Base-by-base conservation (phyloP, 2,797 vertebrate genomes). In the Danio albolineatus region DNA sequence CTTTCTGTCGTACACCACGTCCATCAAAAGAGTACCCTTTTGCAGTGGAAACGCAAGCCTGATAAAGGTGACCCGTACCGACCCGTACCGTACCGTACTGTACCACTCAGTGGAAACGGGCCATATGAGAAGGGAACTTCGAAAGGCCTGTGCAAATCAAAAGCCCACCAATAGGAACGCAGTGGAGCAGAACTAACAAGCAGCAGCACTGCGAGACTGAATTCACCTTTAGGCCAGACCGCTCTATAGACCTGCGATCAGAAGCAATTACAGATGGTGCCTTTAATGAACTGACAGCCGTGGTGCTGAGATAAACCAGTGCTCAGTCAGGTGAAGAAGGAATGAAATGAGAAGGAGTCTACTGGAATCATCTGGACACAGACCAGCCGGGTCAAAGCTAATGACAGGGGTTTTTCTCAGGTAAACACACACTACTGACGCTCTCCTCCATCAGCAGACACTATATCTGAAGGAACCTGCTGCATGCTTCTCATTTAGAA, bases 401-500 rank as follows among this genome's bases (percentile, higher is more conserved):
- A 57, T 10, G 17, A 59, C 17, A 72, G 59, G 54, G 60, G 36
- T 65, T 73, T 54, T 13, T 67, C 70, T 76, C 17, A 10, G 53
- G 73, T 43, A 70, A 78, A 56, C 28, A 38, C 39, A 54, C 59
- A 65, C 48, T 67, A 41, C 61, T 13, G 53, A 72, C 17, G 59
- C 36, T 70, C 38, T 72, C 59, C 54, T 79, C 69, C 36, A 16
- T 64, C 19, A 38, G 41, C 36, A 64, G 43, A 73, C 61, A 39
- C 41, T 3, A 28, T 49, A 19, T 17, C 17, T 41, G 59, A 19
- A 7, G 44, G 28, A 73, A 43, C 57, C 51, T 73, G 39, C 44
- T 69, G 51, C 54, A 73, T 4, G 17, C 16, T 43, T 67, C 72
- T 49, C 72, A 13, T 73, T 82, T 82, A 79, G 66, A 72, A 73